Evolutionary conservation across 1,140 invertebrate genomes (phyloP).

Genomic region (Panagrolaimus sp.): DNA sequence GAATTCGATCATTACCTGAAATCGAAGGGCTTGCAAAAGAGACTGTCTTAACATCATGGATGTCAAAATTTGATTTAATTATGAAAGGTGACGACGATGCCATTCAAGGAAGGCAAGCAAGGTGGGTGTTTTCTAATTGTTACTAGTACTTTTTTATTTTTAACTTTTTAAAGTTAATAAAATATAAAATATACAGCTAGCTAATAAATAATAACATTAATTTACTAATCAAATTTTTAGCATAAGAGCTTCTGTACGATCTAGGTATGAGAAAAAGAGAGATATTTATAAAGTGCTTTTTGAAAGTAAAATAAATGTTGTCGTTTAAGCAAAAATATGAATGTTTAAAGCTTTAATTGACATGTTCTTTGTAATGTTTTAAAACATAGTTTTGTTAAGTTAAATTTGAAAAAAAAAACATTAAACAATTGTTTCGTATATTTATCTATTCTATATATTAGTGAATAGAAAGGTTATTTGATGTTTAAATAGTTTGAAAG

Average conservation of each 20-base stretch:
- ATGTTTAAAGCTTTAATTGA: too few species aligned
- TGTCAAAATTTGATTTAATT: constrained; percentile 98
- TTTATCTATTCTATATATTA: too few species aligned
- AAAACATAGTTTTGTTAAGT: too few species aligned
- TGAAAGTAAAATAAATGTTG: too few species aligned
- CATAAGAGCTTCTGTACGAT: constrained; percentile 16
- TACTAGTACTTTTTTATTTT: background rate
- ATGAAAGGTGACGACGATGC: constrained; percentile 73
- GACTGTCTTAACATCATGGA: constrained; percentile 95
- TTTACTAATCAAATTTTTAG: constrained; percentile 37
- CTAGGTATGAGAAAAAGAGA: constrained; percentile 2
- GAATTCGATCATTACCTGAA: constrained; percentile 82
- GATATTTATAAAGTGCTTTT: too few species aligned
- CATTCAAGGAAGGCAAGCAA: constrained; percentile 39
- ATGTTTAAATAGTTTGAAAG: too few species aligned
- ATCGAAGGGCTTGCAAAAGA: constrained; percentile 98
- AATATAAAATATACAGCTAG: background rate
- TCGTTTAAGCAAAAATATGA: too few species aligned
- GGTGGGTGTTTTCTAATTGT: constrained; percentile 23
- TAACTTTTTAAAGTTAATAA: constrained; percentile 10
- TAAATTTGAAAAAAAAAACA: too few species aligned
- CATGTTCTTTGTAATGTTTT: too few species aligned
- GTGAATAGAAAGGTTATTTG: too few species aligned
- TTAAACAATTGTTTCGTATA: too few species aligned
- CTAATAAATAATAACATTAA: background rate